Percentiles rank a stretch among this genome's conserved stretches.
Evolutionary conservation across 2,113 vertebrate species (phyloP).

Genomic region (Anarrhichthys ocellatus): DNA sequence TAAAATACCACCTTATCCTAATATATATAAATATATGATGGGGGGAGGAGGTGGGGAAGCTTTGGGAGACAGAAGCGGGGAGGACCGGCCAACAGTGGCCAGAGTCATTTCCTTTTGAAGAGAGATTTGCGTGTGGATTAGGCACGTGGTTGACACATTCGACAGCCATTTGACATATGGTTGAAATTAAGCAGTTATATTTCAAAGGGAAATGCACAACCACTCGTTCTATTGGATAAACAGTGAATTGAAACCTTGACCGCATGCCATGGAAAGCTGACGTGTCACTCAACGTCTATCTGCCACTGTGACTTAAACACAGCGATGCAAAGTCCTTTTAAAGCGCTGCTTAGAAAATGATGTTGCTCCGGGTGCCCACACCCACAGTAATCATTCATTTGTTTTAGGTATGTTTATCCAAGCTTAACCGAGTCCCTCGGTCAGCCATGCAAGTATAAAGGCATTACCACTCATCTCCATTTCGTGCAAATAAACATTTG

Average conservation of each 20-base stretch:
- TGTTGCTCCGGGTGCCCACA: slow-evolving; percentile 17
- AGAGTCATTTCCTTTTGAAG: slow-evolving; percentile 41
- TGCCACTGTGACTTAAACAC: slow-evolving; percentile 34
- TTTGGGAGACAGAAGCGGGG: background rate
- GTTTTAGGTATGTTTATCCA: slow-evolving; percentile 55
- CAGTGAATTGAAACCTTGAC: slow-evolving; percentile 46
- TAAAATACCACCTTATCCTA: background rate
- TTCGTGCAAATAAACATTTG: slow-evolving; percentile 74
- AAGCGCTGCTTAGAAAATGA: slow-evolving; percentile 26
- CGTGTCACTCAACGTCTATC: slow-evolving; percentile 39
- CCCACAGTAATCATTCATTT: slow-evolving; percentile 45
- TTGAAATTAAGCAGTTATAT: slow-evolving; percentile 64
- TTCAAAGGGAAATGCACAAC: slow-evolving; percentile 59
- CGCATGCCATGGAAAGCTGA: slow-evolving; percentile 42
- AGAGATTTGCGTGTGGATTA: slow-evolving; percentile 46
- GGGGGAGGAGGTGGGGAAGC: background rate
- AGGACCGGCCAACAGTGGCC: slow-evolving; percentile 22
- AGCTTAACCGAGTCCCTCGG: slow-evolving; percentile 31
- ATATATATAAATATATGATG: background rate
- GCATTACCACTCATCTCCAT: slow-evolving; percentile 69
- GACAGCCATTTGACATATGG: slow-evolving; percentile 68
- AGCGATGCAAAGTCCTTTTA: slow-evolving; percentile 19
- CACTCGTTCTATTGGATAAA: slow-evolving; percentile 47
- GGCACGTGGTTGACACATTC: slow-evolving; percentile 56
- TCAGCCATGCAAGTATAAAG: slow-evolving; percentile 58